These are phyloP conservation scores for Caenorhabditis sp. DNA, from an alignment of 2,888 invertebrate species.

Conservation along the genomic window DNA sequence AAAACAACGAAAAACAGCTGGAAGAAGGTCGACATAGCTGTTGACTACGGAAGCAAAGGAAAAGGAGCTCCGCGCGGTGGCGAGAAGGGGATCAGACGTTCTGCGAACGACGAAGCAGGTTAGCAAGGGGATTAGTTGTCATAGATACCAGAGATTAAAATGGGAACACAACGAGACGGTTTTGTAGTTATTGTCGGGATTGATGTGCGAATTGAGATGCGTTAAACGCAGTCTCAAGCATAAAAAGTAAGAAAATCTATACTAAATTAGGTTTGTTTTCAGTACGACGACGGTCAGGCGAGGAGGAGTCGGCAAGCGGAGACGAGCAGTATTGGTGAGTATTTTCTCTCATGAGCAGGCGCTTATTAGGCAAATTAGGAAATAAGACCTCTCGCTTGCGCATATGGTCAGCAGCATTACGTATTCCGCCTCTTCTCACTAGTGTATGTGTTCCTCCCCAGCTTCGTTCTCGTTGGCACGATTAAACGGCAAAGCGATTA, in stretches of 20 bases:
- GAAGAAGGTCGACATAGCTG: conserved; percentile 81
- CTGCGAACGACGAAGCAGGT: conserved; percentile 59
- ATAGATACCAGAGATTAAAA: neutral
- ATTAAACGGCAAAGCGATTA: no score
- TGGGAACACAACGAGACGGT: no score
- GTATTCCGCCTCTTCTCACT: conserved; percentile 3
- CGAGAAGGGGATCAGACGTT: conserved; percentile 55
- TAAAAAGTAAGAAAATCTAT: no score
- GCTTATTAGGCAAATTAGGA: conserved; percentile 21
- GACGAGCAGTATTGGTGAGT: conserved; percentile 64
- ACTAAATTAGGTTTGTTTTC: conserved; percentile 13
- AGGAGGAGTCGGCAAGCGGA: conserved; percentile 57
- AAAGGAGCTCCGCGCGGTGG: conserved; percentile 44
- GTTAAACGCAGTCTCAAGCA: no score
- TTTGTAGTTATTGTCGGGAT: no score
- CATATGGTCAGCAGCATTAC: conserved; percentile 6
- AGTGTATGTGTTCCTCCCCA: no score
- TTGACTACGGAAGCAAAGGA: conserved; percentile 77
- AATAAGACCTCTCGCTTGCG: neutral
- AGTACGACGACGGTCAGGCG: conserved; percentile 54
- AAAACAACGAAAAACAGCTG: conserved; percentile 77
- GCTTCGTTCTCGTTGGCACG: neutral
- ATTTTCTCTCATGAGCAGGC: neutral
- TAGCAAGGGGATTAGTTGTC: neutral
- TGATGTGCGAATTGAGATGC: no score